Evolutionary conservation across 2,888 invertebrate genomes (phyloP).

Genomic region (Apodemia mormo): DNA sequence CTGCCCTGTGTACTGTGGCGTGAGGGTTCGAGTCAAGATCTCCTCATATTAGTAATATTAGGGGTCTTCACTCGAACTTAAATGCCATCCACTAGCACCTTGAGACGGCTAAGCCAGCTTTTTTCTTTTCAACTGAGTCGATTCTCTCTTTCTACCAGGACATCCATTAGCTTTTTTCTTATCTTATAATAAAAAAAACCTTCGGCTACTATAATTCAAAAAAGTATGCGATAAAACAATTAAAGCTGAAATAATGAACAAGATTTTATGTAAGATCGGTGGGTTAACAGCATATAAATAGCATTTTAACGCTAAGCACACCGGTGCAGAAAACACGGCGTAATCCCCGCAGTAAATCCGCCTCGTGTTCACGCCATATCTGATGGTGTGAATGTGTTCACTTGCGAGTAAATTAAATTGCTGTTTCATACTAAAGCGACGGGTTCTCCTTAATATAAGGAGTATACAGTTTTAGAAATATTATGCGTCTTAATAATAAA

Average conservation of each 20-base stretch:
- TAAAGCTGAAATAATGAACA: constrained; percentile 7
- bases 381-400: constrained; percentile 13
- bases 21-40: too few species aligned
- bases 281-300: constrained; percentile 9
- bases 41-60: too few species aligned
- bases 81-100: too few species aligned
- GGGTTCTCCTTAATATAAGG: background rate
- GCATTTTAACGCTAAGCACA: constrained; percentile 11
- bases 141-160: too few species aligned
- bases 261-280: background rate
- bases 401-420: constrained; percentile 9
- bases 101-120: too few species aligned
- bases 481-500: background rate
- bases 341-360: constrained; percentile 16
- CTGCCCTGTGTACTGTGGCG: too few species aligned
- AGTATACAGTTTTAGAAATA: background rate
- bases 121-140: too few species aligned
- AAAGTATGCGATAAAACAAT: background rate
- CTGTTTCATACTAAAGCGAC: background rate
- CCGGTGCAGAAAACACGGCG: constrained; percentile 7
- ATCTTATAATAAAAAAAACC: too few species aligned
- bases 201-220: background rate
- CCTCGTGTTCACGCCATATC: constrained; percentile 7
- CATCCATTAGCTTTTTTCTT: too few species aligned
- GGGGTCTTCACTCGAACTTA: too few species aligned